phyloP scores from a whole-genome alignment of 1,140 invertebrate species.

The Nomia melanderi region DNA sequence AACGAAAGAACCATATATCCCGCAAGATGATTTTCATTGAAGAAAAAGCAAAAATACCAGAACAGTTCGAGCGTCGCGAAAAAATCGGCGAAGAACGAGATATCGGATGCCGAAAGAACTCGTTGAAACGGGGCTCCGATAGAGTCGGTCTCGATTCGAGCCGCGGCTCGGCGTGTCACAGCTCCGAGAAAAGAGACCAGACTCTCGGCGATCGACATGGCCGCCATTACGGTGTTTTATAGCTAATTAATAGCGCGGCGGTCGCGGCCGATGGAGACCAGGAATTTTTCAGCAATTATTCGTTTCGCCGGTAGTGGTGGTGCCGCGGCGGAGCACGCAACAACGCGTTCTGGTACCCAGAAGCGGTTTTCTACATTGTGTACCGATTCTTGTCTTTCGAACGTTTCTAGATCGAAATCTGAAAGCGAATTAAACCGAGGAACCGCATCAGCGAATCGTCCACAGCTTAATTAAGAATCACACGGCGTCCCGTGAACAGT shows the following conservation, averaged over 20 bases:
- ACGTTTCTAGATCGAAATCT: conserved; percentile 19
- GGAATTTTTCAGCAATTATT: conserved; percentile 67
- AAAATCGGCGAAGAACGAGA: not conserved
- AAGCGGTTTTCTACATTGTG: conserved; percentile 6
- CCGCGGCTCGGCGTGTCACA: conserved; percentile 11
- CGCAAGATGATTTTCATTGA: too few relatives aligned
- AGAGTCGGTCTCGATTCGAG: not conserved
- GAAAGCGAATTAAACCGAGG: conserved; percentile 18
- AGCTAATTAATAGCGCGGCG: conserved; percentile 59
- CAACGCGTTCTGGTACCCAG: not conserved
- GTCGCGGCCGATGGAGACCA: conserved; percentile 59
- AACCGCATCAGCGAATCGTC: not conserved
- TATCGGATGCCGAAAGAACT: not conserved
- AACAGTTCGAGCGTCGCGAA: not conserved
- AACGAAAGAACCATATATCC: too few relatives aligned
- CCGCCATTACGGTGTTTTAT: conserved; percentile 60
- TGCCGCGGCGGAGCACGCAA: conserved; percentile 14
- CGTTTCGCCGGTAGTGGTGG: conserved; percentile 51
- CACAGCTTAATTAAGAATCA: conserved; percentile 12
- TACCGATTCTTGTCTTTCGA: conserved; percentile 26
- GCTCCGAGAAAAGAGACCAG: conserved; percentile 24
- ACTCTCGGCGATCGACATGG: conserved; percentile 51
- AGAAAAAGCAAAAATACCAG: not conserved
- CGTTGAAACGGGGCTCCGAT: not conserved
- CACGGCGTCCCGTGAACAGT: not conserved